Conservation (phyloP, 2,888 invertebrate species). For the Hipparchia sbordonii region DNA sequence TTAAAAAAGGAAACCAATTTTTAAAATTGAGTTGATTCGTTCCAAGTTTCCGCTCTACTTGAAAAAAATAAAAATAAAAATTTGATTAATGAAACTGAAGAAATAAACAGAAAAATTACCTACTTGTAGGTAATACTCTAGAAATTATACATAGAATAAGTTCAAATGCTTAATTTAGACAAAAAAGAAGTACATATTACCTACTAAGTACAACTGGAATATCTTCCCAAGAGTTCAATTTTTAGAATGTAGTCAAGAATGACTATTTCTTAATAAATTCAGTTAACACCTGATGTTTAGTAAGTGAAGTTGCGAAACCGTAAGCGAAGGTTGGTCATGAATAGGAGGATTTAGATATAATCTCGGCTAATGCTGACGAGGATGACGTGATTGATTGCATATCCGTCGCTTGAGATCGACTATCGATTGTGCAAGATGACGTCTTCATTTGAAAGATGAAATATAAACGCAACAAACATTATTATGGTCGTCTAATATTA, state of each 20-base stretch:
- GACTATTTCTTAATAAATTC: too few species aligned
- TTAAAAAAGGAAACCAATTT: too few species aligned
- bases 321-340: constrained; percentile 21
- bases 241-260: too few species aligned
- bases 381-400: constrained; percentile 33
- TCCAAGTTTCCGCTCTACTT: background rate
- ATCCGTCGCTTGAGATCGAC: constrained; percentile 4
- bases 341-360: constrained; percentile 32
- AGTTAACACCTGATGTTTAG: constrained; percentile 4
- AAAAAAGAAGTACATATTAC: background rate
- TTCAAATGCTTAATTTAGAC: background rate
- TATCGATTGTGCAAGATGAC: constrained; percentile 11
- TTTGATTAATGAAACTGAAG: too few species aligned
- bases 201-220: too few species aligned
- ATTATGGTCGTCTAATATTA: too few species aligned
- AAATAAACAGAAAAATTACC: too few species aligned
- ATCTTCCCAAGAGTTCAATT: background rate
- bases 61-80: background rate
- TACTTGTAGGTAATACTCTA: too few species aligned
- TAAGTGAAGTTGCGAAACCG: constrained; percentile 25
- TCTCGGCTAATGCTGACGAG: constrained; percentile 31
- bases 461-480: background rate
- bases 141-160: background rate
- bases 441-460: constrained; percentile 10
- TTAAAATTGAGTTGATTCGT: background rate